Evolutionary conservation across 2,113 vertebrate genomes (phyloP).

Genomic region (Eulacestoma nigropectus): DNA sequence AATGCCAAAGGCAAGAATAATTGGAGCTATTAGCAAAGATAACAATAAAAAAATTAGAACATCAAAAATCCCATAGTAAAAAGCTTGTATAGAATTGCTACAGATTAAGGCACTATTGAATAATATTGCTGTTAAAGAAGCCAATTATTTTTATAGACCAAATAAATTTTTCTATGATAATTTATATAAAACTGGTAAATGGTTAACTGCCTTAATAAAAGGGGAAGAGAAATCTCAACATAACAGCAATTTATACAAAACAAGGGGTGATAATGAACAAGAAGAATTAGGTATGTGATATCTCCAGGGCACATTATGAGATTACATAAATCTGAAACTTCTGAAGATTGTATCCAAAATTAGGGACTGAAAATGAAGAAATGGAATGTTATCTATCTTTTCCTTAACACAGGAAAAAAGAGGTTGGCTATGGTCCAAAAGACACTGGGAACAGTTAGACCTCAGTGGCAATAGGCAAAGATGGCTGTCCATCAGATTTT

Average conservation of each 20-base stretch:
- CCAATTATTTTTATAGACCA: constrained; percentile 76
- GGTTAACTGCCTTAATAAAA: constrained; percentile 73
- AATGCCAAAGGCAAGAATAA: constrained; percentile 69
- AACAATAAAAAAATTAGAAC: constrained; percentile 72
- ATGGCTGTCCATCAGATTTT: not conserved
- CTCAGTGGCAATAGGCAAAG: not conserved
- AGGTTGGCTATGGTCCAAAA: not conserved
- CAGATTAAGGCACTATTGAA: constrained; percentile 69
- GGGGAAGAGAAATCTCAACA: constrained; percentile 53
- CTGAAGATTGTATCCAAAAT: constrained; percentile 32
- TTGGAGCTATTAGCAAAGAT: constrained; percentile 58
- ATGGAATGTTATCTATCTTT: not conserved
- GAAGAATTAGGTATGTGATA: constrained; percentile 32
- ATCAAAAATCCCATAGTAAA: constrained; percentile 69
- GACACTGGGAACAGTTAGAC: constrained; percentile 4
- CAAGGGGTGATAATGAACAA: constrained; percentile 63
- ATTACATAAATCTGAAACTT: constrained; percentile 50
- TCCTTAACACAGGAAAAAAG: not conserved
- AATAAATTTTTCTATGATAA: constrained; percentile 77
- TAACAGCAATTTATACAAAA: constrained; percentile 72
- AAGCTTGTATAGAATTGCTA: constrained; percentile 63
- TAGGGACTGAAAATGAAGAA: constrained; percentile 24
- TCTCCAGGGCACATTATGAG: constrained; percentile 45
- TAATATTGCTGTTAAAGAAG: constrained; percentile 73
- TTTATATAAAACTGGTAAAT: constrained; percentile 73